Evolutionary conservation across 2,797 vertebrate species (phyloP), one percentile per base, ranked within the genome.

Genomic region (Bryconaethiops microstoma): DNA sequence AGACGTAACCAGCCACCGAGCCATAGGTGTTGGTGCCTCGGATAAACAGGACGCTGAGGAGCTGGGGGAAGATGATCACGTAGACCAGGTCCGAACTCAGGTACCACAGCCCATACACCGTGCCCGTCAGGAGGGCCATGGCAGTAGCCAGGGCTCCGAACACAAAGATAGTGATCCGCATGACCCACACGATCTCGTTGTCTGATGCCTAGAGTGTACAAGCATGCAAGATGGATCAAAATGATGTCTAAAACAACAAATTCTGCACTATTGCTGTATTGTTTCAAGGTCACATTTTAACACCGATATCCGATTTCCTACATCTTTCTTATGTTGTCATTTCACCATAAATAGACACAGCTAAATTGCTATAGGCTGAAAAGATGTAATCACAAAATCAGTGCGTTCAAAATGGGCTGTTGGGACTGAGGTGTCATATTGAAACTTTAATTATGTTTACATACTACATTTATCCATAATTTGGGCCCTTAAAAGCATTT

Each of bases 21-120:
- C 98, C 98, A 0, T 99, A 99, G 0, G 97, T 99, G 91, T 99
- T 99, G 82, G 97, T 99, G 83, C 96, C 96, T 90, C 97, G 96
- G 84, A 99, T 78, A 50, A 99, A 99, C 9, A 99, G 93, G 82
- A 99, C 98, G 10, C 97, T 97, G 48, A 99, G 86, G 29, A 99
- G 94, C 88, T 99, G 98, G 0, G 98, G 98, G 90, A 99, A 99
- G 92, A 99, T 98, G 91, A 99, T 96, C 90, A 99, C 98, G 84
- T 99, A 99, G 42, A 99, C 96, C 13, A 99, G 95, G 88, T 99
- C 98, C 7, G 97, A 99, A 88, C 97, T 99, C 88, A 99, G 95
- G 93, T 98, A 99, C 98, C 98, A 99, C 76, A 99, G 96, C 71
- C 98, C 98, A 0, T 99, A 99, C 70, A 99, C 96, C 0, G 97